These are phyloP conservation scores for Cerceris ruficornis DNA, from an alignment of 2,888 invertebrate species.

Conservation along the genomic window DNA sequence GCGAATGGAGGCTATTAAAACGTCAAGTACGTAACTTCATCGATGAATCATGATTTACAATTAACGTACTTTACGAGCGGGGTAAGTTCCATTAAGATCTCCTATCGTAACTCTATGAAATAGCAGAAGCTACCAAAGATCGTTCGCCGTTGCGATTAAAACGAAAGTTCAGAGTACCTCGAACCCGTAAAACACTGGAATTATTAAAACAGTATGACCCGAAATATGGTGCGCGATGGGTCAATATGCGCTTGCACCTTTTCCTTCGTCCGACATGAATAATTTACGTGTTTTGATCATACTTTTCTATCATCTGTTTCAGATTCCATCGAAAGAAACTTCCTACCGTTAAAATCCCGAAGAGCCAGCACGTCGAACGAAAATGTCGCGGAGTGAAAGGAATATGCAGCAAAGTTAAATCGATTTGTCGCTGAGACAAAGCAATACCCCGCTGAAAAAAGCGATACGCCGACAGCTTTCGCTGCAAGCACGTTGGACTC, in stretches of 20 bases:
- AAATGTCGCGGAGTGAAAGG: not conserved
- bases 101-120: not conserved
- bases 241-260: no score
- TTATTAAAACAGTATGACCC: no score
- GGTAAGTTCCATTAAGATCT: slow-evolving; percentile 14
- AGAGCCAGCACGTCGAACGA: not conserved
- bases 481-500: no score
- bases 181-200: no score
- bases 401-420: not conserved
- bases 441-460: no score
- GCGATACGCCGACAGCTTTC: no score
- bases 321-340: not conserved
- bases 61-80: slow-evolving; percentile 20
- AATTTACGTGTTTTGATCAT: not conserved
- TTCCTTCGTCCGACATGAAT: not conserved
- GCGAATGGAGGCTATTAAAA: not conserved
- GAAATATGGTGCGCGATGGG: no score
- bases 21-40: not conserved
- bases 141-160: slow-evolving; percentile 25
- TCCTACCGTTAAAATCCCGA: not conserved
- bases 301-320: slow-evolving; percentile 14
- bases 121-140: not conserved
- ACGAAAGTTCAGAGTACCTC: not conserved
- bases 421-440: not conserved
- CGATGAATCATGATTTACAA: slow-evolving; percentile 16